Conservation (phyloP, 2,888 invertebrate genomes). For the Microctonus brassicae region DNA sequence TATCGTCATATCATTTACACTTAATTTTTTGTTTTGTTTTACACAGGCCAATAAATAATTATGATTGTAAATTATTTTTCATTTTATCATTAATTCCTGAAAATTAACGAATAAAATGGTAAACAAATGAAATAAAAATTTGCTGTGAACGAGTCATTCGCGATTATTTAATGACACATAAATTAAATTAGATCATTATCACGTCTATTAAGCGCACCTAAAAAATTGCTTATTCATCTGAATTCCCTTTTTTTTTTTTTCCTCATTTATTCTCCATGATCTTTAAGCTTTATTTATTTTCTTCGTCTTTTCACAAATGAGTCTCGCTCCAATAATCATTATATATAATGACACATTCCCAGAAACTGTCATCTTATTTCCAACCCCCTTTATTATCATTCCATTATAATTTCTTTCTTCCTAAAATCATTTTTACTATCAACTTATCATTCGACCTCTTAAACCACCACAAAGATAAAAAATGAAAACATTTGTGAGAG, state of each 20-base stretch:
- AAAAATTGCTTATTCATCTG: slow-evolving; percentile 16
- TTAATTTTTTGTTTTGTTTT: no score
- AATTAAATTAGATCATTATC: slow-evolving; percentile 12
- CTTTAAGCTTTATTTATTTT: no score
- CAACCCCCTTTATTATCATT: background rate
- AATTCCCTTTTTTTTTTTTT: background rate
- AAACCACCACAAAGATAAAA: background rate
- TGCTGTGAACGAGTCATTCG: background rate
- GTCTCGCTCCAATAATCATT: background rate
- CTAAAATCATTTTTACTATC: no score
- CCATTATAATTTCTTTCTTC: no score
- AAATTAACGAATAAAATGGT: background rate
- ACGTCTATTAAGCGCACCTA: slow-evolving; percentile 15
- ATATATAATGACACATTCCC: background rate
- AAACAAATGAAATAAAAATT: background rate
- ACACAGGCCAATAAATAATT: background rate
- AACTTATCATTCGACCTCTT: background rate
- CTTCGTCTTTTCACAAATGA: background rate
- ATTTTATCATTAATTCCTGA: no score
- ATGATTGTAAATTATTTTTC: no score
- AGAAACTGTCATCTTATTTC: background rate
- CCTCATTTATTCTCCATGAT: background rate
- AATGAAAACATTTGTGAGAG: background rate
- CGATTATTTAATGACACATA: background rate
- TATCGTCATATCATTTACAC: background rate